Percentiles rank a stretch among this genome's conserved stretches.
These are phyloP conservation scores for Epirrhoe tristata DNA, from an alignment of 2,888 invertebrate species.

Conservation along the genomic window DNA sequence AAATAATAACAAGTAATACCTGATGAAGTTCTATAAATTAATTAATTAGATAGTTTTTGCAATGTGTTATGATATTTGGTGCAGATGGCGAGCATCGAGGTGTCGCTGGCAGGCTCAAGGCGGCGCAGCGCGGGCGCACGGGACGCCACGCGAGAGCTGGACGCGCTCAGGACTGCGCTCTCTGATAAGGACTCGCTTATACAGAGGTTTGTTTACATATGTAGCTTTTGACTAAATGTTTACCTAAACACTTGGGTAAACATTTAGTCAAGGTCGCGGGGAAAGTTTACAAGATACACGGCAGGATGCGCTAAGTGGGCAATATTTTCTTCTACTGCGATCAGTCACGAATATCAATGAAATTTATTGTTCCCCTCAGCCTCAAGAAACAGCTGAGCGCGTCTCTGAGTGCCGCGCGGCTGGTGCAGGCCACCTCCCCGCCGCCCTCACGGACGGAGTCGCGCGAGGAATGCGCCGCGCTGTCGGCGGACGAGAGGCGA, in stretches of 20 bases:
- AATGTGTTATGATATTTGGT: background rate
- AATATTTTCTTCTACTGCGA: too few relatives aligned
- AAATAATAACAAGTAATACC: too few relatives aligned
- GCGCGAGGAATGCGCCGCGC: conserved; percentile 65
- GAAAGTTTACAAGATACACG: too few relatives aligned
- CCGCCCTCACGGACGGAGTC: conserved; percentile 53
- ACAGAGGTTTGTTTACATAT: conserved; percentile 84
- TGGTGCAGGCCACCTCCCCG: conserved; percentile 73
- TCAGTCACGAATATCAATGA: too few relatives aligned
- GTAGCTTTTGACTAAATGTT: background rate
- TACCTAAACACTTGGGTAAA: too few relatives aligned
- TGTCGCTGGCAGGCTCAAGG: conserved; percentile 85
- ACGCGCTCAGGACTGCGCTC: conserved; percentile 89
- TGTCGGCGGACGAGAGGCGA: conserved; percentile 82
- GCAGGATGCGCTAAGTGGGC: too few relatives aligned
- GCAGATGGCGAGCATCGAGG: conserved; percentile 95
- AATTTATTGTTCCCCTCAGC: conserved; percentile 56
- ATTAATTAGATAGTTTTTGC: too few relatives aligned
- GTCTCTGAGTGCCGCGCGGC: conserved; percentile 83
- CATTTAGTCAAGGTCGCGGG: too few relatives aligned
- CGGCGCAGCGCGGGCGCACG: conserved; percentile 75
- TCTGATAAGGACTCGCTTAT: conserved; percentile 93
- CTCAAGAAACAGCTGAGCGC: conserved; percentile 89
- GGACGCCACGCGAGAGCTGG: conserved; percentile 85
- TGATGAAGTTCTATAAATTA: too few relatives aligned